Base-by-base conservation (phyloP, 2,113 vertebrate genomes). In the Psittacus erithacus region DNA sequence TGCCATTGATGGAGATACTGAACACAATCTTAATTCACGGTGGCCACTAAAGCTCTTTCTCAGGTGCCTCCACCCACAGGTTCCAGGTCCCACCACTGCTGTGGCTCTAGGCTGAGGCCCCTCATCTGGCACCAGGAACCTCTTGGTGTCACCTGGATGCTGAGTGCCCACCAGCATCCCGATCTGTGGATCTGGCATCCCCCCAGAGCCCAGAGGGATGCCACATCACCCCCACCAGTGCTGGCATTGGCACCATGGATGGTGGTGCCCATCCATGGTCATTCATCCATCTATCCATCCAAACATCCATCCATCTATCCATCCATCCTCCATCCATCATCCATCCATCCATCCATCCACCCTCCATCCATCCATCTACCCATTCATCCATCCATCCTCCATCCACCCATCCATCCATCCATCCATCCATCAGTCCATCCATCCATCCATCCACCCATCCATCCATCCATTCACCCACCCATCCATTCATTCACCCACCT, bases 1-100 rank as follows among this genome's bases (percentile, higher is more conserved):
- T 2, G 1, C 25, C 4, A 0, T 1, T 6, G 50, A 20, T 4
- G 44, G n/a, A 13, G 67, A 13, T 2, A 23, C 28, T 20, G 6
- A 69, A 5, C 19, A 8, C 14, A 5, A 25, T 67, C 28, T 29
- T 8, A 39, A 46, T 2, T 29, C 5, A 11, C 1, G 43, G 77
- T 1, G 1, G n/a, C 25, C 1, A 1, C 11, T 10, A 13, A n/a
- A 68, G 46, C 39, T n/a, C 2, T 11, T 35, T 35, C 73, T 13
- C 7, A 43, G 57, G 49, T 24, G 49, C 14, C 17, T 31, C 41
- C 49, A 23, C 13, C 35, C 4, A 2, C 39, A 13, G 35, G n/a
- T n/a, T 25, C 64, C 55, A 52, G 46, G 39, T 28, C 46, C 64
- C 76, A 41, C 71, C 80, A 28, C 4, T 0, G 3, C 57, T 4